phyloP scores from a whole-genome alignment of 2,113 vertebrate species.

The Campylorhamphus procurvoides region DNA sequence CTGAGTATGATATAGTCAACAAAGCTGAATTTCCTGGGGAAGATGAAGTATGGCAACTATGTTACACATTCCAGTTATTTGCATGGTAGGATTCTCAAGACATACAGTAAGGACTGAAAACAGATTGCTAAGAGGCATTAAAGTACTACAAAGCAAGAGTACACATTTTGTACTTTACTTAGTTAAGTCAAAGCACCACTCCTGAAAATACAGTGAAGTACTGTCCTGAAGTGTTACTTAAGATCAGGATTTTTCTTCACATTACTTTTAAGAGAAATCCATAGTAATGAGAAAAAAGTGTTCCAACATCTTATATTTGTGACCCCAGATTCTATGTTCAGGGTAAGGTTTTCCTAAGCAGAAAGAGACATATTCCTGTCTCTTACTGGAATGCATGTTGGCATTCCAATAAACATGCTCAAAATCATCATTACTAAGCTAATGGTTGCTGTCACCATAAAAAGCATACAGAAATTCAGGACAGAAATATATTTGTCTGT shows the following conservation, averaged over 20 bases:
- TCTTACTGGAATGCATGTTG: not conserved
- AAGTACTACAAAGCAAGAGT: not conserved
- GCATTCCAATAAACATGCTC: not conserved
- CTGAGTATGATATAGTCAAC: not conserved
- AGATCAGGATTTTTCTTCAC: not conserved
- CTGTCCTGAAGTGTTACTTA: not conserved
- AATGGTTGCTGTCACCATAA: not conserved
- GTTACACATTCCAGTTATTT: not conserved
- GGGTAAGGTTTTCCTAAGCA: not conserved
- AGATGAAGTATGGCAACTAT: not conserved
- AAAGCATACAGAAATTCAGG: not conserved
- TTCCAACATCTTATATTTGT: not conserved
- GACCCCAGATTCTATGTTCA: not conserved
- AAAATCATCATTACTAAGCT: not conserved
- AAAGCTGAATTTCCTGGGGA: not conserved
- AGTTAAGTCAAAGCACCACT: not conserved
- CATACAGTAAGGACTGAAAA: not conserved
- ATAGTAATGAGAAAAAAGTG: not conserved
- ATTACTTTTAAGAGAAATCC: not conserved
- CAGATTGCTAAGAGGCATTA: not conserved
- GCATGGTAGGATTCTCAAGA: not conserved
- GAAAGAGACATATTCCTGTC: not conserved
- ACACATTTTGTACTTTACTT: not conserved
- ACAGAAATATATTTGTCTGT: not conserved
- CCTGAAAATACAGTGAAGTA: not conserved